Conservation (phyloP, 2,797 vertebrate genomes). For the Anas acuta region DNA sequence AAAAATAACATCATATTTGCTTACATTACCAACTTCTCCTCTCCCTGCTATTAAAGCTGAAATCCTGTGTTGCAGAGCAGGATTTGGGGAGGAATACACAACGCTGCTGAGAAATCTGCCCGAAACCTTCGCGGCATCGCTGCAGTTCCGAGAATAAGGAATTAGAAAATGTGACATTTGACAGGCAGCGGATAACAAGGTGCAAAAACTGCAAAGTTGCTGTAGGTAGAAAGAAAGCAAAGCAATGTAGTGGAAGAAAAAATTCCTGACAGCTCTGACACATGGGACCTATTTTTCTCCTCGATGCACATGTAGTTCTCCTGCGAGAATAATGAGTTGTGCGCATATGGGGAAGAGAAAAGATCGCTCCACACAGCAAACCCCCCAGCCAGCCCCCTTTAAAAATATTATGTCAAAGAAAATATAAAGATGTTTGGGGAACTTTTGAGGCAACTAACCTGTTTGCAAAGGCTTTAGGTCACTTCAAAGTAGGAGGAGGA, state of each 20-base stretch:
- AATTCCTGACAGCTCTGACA: constrained; percentile 56
- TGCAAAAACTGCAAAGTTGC: constrained; percentile 42
- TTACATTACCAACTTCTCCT: neutral
- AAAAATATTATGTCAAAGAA: neutral
- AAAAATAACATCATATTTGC: neutral
- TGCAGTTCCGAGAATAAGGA: neutral
- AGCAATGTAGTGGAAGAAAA: constrained; percentile 57
- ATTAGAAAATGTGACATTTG: constrained; percentile 45
- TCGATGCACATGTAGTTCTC: constrained; percentile 9
- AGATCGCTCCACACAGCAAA: neutral
- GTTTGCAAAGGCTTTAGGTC: constrained; percentile 1
- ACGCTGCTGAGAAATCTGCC: neutral
- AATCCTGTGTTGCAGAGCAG: rapidly evolving
- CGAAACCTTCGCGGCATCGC: rapidly evolving
- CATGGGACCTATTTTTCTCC: constrained; percentile 47
- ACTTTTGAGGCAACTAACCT: neutral
- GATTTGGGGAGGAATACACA: neutral
- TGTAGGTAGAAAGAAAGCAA: constrained; percentile 42
- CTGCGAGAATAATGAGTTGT: neutral
- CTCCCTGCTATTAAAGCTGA: neutral
- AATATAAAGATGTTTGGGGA: neutral
- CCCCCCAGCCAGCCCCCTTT: neutral
- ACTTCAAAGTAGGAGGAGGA: constrained; percentile 1
- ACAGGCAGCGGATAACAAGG: constrained; percentile 38
- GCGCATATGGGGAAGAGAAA: neutral